Conservation (phyloP, 2,797 vertebrate species). For the Darevskia nairensis region DNA sequence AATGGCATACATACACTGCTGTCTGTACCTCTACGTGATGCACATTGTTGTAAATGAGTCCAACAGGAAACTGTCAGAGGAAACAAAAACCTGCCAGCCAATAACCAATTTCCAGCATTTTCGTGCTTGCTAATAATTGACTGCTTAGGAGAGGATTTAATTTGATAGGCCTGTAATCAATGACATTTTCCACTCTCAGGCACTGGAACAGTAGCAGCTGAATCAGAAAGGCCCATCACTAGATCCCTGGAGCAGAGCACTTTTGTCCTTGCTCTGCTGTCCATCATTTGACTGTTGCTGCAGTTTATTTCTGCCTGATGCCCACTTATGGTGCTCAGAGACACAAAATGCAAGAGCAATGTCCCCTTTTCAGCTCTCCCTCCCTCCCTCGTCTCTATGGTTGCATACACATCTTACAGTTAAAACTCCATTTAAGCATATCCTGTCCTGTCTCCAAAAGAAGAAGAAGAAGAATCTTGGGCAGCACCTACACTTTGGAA, state of each 20-base stretch:
- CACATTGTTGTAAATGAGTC: not conserved
- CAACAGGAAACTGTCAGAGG: not conserved
- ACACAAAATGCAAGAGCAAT: accelerated
- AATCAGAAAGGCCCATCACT: slow-evolving; percentile 23
- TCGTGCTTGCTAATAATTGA: slow-evolving; percentile 61
- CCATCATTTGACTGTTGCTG: not conserved
- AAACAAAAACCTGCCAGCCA: slow-evolving; percentile 14
- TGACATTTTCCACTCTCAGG: slow-evolving; percentile 38
- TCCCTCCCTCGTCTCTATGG: no score
- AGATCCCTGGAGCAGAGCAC: slow-evolving; percentile 16
- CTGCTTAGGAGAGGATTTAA: slow-evolving; percentile 64
- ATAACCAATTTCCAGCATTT: slow-evolving; percentile 41
- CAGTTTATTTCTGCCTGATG: not conserved
- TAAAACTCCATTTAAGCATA: no score
- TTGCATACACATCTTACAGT: no score
- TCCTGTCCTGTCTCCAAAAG: no score
- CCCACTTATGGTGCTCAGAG: not conserved
- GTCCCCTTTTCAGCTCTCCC: no score
- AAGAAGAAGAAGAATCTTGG: no score
- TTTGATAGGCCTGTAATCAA: slow-evolving; percentile 65
- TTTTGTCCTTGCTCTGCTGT: not conserved
- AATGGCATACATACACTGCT: slow-evolving; percentile 67
- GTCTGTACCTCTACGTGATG: not conserved
- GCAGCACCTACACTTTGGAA: no score
- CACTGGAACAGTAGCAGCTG: slow-evolving; percentile 23